Conservation (phyloP, 2,888 invertebrate genomes). For the Criorhina ranunculi region DNA sequence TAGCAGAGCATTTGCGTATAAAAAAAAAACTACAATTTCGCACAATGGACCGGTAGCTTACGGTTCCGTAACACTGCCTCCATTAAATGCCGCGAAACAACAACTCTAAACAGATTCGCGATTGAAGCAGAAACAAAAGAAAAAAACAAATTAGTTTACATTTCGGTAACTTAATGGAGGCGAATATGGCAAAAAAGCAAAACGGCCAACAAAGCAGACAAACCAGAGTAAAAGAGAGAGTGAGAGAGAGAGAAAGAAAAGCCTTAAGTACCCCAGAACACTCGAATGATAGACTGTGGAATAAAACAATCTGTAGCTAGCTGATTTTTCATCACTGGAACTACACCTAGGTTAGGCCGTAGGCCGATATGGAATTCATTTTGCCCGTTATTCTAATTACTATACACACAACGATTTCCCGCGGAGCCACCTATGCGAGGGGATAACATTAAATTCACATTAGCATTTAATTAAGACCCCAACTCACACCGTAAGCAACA, state of each 20-base stretch:
- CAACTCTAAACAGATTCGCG: slow-evolving; percentile 39
- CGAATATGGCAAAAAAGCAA: slow-evolving; percentile 39
- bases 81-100: slow-evolving; percentile 58
- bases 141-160: slow-evolving; percentile 66
- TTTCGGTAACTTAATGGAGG: slow-evolving; percentile 74
- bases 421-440: slow-evolving; percentile 24
- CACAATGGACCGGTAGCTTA: slow-evolving; percentile 73
- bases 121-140: slow-evolving; percentile 38
- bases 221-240: not conserved
- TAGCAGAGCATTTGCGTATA: slow-evolving; percentile 60
- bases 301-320: slow-evolving; percentile 32
- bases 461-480: slow-evolving; percentile 74
- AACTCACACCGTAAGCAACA: slow-evolving; percentile 25
- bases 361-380: slow-evolving; percentile 48
- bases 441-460: slow-evolving; percentile 69
- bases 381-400: slow-evolving; percentile 72
- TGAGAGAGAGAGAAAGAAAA: slow-evolving; percentile 9
- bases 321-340: slow-evolving; percentile 52
- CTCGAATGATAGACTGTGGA: not conserved
- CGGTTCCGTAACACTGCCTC: slow-evolving; percentile 75
- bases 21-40: slow-evolving; percentile 36
- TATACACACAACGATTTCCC: slow-evolving; percentile 45
- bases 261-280: slow-evolving; percentile 19
- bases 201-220: slow-evolving; percentile 33
- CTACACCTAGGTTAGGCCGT: slow-evolving; percentile 28